Evolutionary conservation across 30 jellyfish, hydroid and myxozoan species (phyloP), one percentile per base, ranked within the genome.

Genomic region (Sanderia malayensis): DNA sequence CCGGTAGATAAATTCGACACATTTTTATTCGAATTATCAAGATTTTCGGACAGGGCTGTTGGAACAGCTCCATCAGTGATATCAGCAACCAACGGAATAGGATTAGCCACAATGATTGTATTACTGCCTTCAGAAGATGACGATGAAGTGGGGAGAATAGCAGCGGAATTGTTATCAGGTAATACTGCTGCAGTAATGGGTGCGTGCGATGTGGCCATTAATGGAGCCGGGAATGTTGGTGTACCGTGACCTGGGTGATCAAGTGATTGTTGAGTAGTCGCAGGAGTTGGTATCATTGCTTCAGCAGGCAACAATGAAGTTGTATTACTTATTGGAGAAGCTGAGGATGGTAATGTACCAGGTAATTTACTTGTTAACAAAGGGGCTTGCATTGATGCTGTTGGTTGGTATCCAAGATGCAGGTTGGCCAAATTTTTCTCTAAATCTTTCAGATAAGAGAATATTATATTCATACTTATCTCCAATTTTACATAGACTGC

Each of bases 1-100:
- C 45, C 62, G 32, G 22, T 58, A 55, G 64, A 11, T 19, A 24
- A 4, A 19, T 49, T 49, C 24, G 85, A 27, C 49, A n/a, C 44
- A 21, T 65, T 69, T 27, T 63, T 37, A 0, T 84, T 25, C 37
- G 26, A 65, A 9, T 37, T 17, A 41, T 73, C 30, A 19, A 18
- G 2, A 17, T 78, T 25, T 61, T 57, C 86, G n/a, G 80, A 61
- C 44, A 74, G n/a, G 0, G 65, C 30, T 17, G 86, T 79, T 4
- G 86, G 96, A 0, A 71, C 70, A 11, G 96, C 96, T 8, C 86
- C 96, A 18, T 62, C 69, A 1, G 88, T 79, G 46, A 86, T 79
- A 79, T 79, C 89, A 2, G 90, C 69, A 45, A 41, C 47, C 44
- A 80, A 59, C 21, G 96, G 96, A 0, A 80, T 81, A 0, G 96